Evolutionary conservation across 64 coral and sea anemone species (phyloP), one percentile per base, ranked within the genome.

Genomic region (Porites australiensis): DNA sequence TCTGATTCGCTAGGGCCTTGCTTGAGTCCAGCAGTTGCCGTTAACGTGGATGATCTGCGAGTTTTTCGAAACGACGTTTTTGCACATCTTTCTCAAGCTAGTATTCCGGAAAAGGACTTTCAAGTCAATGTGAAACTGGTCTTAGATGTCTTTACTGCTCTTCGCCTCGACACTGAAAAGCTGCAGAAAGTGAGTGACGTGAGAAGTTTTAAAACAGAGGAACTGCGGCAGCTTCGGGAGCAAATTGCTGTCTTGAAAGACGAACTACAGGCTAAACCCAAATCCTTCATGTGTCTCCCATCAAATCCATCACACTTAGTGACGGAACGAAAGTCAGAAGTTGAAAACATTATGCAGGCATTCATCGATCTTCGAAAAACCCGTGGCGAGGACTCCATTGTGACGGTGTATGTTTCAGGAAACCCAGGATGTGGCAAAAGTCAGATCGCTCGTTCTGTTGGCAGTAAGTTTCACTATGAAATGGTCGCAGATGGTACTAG

Each of bases 251-350:
- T 23, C 54, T 79, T 87, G 20, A n/a, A 73, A 13, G 46, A 74
- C 13, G 53, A 70, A 21, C 46, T 72, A 27, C 52, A 21, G 18
- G 60, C 58, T 14, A 18, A 58, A 2, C 60, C 72, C 37, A 43
- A 79, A 69, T 78, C 82, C 15, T 93, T 93, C 21, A 18, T 87
- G 11, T 46, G 75, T 77, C 91, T 93, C 13, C 91, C 91, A 22
- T 74, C 61, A 2, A 78, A 87, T 46, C 91, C 91, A 87, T 87
- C 85, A 21, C 91, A 93, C 62, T 48, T 78, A 10, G 78, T 77
- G 4, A 75, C 14, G 11, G 73, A 75, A 7, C 12, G 73, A 16
- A 75, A 18, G 8, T 6, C 45, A 4, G 45, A 75, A 52, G 73
- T 14, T 49, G 44, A 50, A 20, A 4, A 69, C 0, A 70, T 70